These are phyloP conservation scores for Drosophila buzzatii DNA, from an alignment of 2,888 invertebrate species.

Conservation along the genomic window DNA sequence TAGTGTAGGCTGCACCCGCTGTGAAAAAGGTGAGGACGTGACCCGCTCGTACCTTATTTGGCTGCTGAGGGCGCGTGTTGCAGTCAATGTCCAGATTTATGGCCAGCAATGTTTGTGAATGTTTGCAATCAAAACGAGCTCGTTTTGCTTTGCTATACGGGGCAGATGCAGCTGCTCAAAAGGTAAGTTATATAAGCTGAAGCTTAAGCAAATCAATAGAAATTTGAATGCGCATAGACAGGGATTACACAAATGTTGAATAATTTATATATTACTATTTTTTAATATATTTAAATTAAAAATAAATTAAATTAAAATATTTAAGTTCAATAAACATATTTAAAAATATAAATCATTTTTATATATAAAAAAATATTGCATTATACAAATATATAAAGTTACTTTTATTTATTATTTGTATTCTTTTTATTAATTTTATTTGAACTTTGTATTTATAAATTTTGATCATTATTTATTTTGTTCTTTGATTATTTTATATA, in stretches of 20 bases:
- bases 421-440: no score
- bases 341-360: no score
- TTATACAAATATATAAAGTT: no score
- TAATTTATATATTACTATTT: background rate
- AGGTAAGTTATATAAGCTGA: background rate
- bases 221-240: background rate
- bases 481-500: no score
- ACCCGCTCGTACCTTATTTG: constrained; percentile 48
- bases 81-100: constrained; percentile 41
- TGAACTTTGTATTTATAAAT: no score
- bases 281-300: background rate
- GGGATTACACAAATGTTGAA: no score
- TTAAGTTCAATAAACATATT: no score
- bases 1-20: constrained; percentile 41
- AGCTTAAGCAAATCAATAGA: background rate
- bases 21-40: constrained; percentile 45
- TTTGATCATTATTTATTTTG: no score
- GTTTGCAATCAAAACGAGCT: constrained; percentile 20
- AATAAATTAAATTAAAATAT: no score
- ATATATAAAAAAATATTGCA: no score
- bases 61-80: constrained; percentile 11
- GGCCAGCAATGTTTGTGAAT: constrained; percentile 23
- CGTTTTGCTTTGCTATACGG: background rate
- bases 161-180: constrained; percentile 26
- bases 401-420: no score